A percentile compares a stretch with the other conserved stretches of the same genome.
Conservation (phyloP, 2,113 vertebrate species). For the Labeo rohita region DNA sequence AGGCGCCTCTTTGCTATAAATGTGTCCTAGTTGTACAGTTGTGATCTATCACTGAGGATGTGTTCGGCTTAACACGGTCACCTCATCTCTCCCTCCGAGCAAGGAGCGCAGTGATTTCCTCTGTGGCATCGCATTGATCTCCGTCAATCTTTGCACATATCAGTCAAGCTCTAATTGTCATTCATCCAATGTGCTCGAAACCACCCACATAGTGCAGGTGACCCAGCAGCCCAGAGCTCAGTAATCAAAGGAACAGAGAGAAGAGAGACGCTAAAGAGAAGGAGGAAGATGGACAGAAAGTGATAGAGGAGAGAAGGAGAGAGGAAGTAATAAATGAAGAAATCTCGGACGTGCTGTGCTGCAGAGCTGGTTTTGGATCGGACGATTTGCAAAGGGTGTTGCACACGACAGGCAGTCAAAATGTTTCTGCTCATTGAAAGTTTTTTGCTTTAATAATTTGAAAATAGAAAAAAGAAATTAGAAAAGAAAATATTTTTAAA, state of each 20-base stretch:
- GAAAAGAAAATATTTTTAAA: too few species aligned
- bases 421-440: neutral
- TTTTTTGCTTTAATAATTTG: neutral
- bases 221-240: constrained; percentile 12
- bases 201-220: constrained; percentile 12
- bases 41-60: constrained; percentile 35
- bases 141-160: constrained; percentile 33
- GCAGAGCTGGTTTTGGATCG: neutral
- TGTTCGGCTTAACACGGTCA: neutral
- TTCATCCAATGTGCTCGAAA: constrained; percentile 38
- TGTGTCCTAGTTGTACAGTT: neutral
- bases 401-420: neutral
- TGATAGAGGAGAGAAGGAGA: neutral
- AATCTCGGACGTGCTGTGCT: neutral
- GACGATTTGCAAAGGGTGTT: neutral
- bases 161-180: constrained; percentile 44
- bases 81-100: neutral
- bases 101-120: constrained; percentile 19
- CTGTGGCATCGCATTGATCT: constrained; percentile 37
- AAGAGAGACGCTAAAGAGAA: neutral
- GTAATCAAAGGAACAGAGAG: neutral
- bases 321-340: neutral
- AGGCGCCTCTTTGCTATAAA: constrained; percentile 26
- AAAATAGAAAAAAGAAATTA: too few species aligned
- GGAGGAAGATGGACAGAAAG: constrained; percentile 6